Evolutionary conservation across 2,888 invertebrate genomes (phyloP).

Genomic region (Noctua janthe): DNA sequence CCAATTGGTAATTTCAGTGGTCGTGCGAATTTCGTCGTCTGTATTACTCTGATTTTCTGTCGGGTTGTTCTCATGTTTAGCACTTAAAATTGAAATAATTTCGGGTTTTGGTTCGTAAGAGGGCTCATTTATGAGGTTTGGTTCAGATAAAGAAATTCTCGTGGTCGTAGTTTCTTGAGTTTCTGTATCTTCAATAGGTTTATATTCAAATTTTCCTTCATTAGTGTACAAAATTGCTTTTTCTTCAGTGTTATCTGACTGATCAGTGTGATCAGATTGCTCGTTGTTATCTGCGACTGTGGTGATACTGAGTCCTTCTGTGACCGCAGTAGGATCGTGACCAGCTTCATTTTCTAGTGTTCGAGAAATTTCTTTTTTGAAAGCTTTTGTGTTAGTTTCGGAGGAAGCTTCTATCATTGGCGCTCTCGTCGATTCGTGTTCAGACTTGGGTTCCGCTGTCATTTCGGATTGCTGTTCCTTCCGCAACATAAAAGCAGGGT

Average conservation of each 20-base stretch:
- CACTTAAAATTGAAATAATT: constrained; percentile 75
- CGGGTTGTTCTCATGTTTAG: constrained; percentile 53
- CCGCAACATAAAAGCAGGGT: constrained; percentile 45
- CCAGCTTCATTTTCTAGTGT: constrained; percentile 80
- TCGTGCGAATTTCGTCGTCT: constrained; percentile 50
- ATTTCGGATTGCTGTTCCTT: constrained; percentile 32
- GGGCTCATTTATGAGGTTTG: constrained; percentile 75
- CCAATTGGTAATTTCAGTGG: constrained; percentile 77
- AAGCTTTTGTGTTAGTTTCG: constrained; percentile 22
- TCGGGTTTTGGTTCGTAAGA: constrained; percentile 79
- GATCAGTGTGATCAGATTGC: constrained; percentile 50
- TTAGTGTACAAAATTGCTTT: constrained; percentile 66
- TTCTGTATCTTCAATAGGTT: constrained; percentile 55
- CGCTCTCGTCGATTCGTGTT: constrained; percentile 36
- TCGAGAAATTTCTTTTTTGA: constrained; percentile 28
- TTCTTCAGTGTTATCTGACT: constrained; percentile 56
- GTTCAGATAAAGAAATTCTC: constrained; percentile 75
- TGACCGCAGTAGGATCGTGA: constrained; percentile 8
- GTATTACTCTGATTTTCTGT: constrained; percentile 31
- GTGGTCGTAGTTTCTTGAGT: constrained; percentile 69
- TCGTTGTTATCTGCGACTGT: constrained; percentile 60
- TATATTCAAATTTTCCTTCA: constrained; percentile 64
- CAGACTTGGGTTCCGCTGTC: constrained; percentile 38
- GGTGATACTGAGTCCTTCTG: constrained; percentile 31
- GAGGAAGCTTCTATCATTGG: constrained; percentile 14